Evolutionary conservation across 2,888 invertebrate species (phyloP), one percentile per base, ranked within the genome.

Genomic region (Acanthoscelides obtectus): DNA sequence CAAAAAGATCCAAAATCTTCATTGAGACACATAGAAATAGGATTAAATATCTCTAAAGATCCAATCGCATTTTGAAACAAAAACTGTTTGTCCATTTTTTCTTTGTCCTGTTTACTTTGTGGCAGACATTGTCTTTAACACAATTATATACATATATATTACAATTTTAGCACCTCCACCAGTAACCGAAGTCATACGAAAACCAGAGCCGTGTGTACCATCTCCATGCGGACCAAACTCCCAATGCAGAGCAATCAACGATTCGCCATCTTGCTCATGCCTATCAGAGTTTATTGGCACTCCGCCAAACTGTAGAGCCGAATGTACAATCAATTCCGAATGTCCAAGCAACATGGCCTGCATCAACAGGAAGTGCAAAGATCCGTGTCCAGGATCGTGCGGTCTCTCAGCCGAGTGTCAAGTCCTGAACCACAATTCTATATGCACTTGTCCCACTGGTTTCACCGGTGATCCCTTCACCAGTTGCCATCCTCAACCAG

Each of bases 171-270:
- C 77, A 20, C 77, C 79, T 21, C 73, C 76, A 22, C 73, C 75
- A 12, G 73, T 69, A 68, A 74, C 77, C 6, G 71, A 73, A 72
- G 69, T 74, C 20, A 21, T 67, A 45, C 67, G 67, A 8, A 63
- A 72, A 69, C 70, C 70, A 69, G 87, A 91, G 79, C 93, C 93
- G 0, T 95, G 95, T 80, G 84, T 87, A 73, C 94, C 94, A 69
- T 91, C 93, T 2, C 94, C 94, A 0, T 95, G 95, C 81, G 95
- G 95, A 63, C 90, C 93, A 1, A 93, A 94, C 81, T 93, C 94
- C 73, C 87, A 90, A 76, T 95, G 95, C 80, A 90, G 90, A 78
- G 91, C 90, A 81, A 82, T 88, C 22, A 92, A 92, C 78, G 85
- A 83, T 71, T 79, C 83, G 66, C 86, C 87, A 0, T 82, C 84